Base-by-base conservation (phyloP, 92 coral and sea anemone genomes). In the Zoanthus sansibaricus region DNA sequence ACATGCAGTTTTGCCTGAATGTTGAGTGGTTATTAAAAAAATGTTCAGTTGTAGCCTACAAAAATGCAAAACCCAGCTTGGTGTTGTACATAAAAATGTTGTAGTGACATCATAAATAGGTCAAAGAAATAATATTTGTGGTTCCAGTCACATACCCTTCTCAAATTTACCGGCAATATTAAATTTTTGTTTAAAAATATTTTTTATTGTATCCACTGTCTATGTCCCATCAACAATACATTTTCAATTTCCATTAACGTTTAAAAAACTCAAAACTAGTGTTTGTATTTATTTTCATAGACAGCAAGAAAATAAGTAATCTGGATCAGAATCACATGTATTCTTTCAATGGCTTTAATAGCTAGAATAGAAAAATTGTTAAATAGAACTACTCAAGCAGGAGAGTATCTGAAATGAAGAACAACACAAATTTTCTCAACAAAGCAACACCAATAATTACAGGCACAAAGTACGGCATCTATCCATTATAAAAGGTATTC, bases 241-340 rank as follows among this genome's bases (percentile, higher is more conserved):
- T n/a, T 58, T 58, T 58, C 64, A 58, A 13, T 58, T 58, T 15
- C 64, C 64, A 58, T 58, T 58, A 15, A 14, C 13, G 14, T 58
- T 58, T 15, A 58, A 58, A 58, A 58, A 58, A 58, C n/a, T 58
- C 20, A 58, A 58, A 58, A 15, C 14, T 58, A 58, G 64, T 58
- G 64, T 58, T 58, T 58, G 64, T 58, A 58, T 58, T n/a, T 58
- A 58, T 58, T 58, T 58, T 58, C 64, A 58, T 58, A 15, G 64
- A 58, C 64, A 58, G 64, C 64, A 58, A 12, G 64, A 58, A 58
- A 58, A 58, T 58, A 58, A 58, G 64, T 58, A 58, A 58, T 58
- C 64, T 58, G 64, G 64, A n/a, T 13, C 64, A 58, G 64, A 58
- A 58, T 58, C 64, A 58, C 64, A 58, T 58, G 64, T 58, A 58